Evolutionary conservation across 2,113 vertebrate species (phyloP).

Genomic region (Eidolon helvum): DNA sequence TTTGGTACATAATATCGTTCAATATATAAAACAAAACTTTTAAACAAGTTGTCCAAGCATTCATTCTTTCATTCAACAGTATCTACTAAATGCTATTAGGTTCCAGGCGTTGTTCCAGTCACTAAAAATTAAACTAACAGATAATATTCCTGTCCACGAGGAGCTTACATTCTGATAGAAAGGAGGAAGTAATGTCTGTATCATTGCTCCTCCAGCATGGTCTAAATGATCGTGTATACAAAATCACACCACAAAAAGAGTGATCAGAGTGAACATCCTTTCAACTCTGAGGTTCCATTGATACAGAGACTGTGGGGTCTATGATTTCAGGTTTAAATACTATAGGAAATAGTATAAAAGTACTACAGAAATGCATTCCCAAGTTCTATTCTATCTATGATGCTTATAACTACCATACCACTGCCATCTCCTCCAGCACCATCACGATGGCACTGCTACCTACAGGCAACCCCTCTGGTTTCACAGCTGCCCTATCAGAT

Average conservation of each 20-base stretch:
- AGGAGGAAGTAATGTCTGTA: neutral
- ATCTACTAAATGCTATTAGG: neutral
- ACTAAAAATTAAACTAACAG: constrained; percentile 32
- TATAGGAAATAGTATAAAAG: neutral
- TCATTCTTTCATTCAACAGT: constrained; percentile 20
- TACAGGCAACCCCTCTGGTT: neutral
- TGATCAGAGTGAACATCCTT: neutral
- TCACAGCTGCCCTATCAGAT: neutral
- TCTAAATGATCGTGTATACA: neutral
- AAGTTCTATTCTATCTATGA: neutral
- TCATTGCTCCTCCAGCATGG: neutral
- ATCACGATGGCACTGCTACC: neutral
- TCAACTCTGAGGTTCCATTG: neutral
- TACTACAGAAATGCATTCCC: neutral
- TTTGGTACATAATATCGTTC: neutral
- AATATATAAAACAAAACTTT: constrained; percentile 28
- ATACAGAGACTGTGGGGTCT: neutral
- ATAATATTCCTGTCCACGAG: neutral
- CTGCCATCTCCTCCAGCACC: neutral
- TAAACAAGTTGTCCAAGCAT: neutral
- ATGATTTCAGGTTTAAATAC: neutral
- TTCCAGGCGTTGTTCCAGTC: neutral
- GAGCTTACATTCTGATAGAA: neutral
- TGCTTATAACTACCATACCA: neutral
- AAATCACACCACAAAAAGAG: neutral